phyloP scores from a whole-genome alignment of 2,888 invertebrate species.

The Spilarctia lutea region DNA sequence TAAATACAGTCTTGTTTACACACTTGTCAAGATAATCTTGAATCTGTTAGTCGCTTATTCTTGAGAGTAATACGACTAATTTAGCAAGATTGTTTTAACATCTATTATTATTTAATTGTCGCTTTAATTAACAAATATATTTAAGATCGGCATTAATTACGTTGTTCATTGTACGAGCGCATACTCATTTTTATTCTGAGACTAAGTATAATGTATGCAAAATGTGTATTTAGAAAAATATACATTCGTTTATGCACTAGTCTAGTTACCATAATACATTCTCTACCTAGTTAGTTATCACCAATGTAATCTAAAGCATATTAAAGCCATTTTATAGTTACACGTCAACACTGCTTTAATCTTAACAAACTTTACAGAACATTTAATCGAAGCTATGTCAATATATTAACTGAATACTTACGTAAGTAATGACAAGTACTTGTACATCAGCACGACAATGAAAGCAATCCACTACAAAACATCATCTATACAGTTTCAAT shows the following conservation, averaged over 20 bases:
- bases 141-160: not conserved
- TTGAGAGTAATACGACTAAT: not conserved
- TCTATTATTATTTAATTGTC: not conserved
- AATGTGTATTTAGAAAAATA: no score
- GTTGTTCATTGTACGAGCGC: not conserved
- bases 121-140: not conserved
- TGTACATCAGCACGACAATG: not conserved
- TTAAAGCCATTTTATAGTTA: no score
- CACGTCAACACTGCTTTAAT: no score
- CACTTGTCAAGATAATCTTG: not conserved
- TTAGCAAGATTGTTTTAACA: not conserved
- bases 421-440: not conserved
- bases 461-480: not conserved
- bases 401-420: no score
- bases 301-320: no score
- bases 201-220: no score
- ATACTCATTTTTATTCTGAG: no score
- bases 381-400: not conserved
- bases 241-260: no score
- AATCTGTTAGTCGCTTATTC: not conserved
- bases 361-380: not conserved
- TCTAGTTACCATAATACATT: no score
- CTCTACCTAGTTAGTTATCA: no score
- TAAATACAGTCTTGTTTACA: conserved; percentile 2
- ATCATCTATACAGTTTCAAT: not conserved